Conservation (phyloP, 2,797 vertebrate genomes). For the Clarias fuscus region DNA sequence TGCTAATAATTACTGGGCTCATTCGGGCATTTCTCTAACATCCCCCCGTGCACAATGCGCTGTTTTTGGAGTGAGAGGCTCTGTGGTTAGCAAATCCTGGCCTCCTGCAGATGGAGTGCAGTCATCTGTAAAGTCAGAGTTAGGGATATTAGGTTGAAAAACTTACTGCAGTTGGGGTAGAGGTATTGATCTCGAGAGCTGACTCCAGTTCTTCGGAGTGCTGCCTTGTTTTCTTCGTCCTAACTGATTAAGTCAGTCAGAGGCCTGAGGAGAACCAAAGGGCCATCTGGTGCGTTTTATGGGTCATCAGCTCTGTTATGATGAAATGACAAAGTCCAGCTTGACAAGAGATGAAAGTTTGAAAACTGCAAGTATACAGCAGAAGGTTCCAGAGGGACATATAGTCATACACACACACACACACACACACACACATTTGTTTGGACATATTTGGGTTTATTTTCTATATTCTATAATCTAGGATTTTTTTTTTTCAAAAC, state of each 20-base stretch:
- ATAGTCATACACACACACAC: no score
- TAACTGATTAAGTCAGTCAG: not conserved
- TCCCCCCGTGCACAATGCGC: slow-evolving; percentile 43
- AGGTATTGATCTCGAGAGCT: slow-evolving; percentile 39
- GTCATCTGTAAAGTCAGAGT: slow-evolving; percentile 34
- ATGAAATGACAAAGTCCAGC: not conserved
- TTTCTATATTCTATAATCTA: no score
- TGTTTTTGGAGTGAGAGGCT: slow-evolving; percentile 43
- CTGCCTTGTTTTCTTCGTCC: slow-evolving; percentile 2
- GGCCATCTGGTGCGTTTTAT: slow-evolving; percentile 11
- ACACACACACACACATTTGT: no score
- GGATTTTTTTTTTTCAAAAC: no score
- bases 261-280: slow-evolving; percentile 14
- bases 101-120: slow-evolving; percentile 41
- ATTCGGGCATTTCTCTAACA: slow-evolving; percentile 21
- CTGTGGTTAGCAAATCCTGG: slow-evolving; percentile 34
- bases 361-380: not conserved
- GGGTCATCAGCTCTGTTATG: slow-evolving; percentile 8
- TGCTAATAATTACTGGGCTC: slow-evolving; percentile 36
- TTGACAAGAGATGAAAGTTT: slow-evolving; percentile 6
- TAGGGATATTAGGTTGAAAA: slow-evolving; percentile 33
- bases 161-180: slow-evolving; percentile 41
- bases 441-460: no score
- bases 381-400: not conserved
- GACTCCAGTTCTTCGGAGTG: slow-evolving; percentile 26